Evolutionary conservation across 1,140 invertebrate species (phyloP), one percentile per base, ranked within the genome.

Genomic region (Scaptomyza graminum): DNA sequence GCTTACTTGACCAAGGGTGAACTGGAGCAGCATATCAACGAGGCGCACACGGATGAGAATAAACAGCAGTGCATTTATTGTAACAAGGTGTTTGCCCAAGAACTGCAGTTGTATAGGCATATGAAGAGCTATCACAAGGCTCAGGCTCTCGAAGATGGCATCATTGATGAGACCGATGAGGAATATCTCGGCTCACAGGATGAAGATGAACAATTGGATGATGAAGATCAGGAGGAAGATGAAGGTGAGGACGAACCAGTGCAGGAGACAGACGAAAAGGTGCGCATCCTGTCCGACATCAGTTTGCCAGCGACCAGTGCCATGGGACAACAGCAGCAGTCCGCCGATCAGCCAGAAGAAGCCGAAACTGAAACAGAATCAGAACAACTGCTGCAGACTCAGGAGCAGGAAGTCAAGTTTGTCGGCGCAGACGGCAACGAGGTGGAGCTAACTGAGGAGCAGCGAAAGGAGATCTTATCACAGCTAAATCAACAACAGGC

Each of bases 31-130:
- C 90, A 93, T 92, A 75, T 92, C 64, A 76, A 81, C 57, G 69
- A 92, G 54, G 69, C 71, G 9, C 91, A 92, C 81, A 90, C 90
- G 8, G 92, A 94, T 64, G 76, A 89, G 25, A 92, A 92, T 64
- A 92, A 93, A 57, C 94, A 92, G 61, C 92, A 95, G 80, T 96
- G 95, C 87, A 93, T 94, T 64, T 95, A 95, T 79, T 96, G 95
- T 87, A 92, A 93, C 43, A 95, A 94, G 88, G 92, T 93, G 55
- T 95, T 95, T 76, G 92, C 94, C 34, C 92, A 95, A 43, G 94
- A 94, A 75, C 91, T 92, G 6, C 94, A 94, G 82, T 91, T 96
- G 12, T 95, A 95, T 90, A 93, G 93, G 13, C 95, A 96, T 87
- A 92, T 95, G 70, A 94, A 94, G 83, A 92, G 92, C 6, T 90